Percentiles rank a stretch among this genome's conserved stretches.
Conservation (phyloP, 1,140 invertebrate genomes). For the Bathynomus jamesi region DNA sequence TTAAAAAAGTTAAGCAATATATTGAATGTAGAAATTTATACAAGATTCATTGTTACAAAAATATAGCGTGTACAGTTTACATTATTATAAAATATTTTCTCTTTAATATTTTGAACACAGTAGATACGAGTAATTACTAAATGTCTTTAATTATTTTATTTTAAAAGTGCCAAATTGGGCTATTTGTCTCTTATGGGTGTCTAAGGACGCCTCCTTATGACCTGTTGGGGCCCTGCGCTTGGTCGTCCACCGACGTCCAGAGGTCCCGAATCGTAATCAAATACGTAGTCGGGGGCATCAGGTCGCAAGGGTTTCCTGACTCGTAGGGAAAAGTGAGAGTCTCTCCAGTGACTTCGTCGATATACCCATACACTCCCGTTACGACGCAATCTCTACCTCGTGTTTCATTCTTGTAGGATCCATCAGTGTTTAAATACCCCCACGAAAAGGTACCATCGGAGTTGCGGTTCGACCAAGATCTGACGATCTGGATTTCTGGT, state of each 20-base stretch:
- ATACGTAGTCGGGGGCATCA: background rate
- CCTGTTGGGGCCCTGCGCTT: background rate
- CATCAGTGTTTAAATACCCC: constrained; percentile 78
- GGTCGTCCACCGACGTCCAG: background rate
- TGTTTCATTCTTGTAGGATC: constrained; percentile 80
- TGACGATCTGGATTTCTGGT: constrained; percentile 28
- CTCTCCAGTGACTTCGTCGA: constrained; percentile 71
- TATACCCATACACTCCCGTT: constrained; percentile 76
- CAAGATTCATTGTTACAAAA: no score
- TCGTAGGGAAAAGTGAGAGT: constrained; percentile 80
- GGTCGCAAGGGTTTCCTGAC: constrained; percentile 66
- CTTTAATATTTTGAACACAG: no score
- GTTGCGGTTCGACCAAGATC: constrained; percentile 37
- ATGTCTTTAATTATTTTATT: no score
- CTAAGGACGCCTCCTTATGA: background rate
- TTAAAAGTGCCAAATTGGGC: no score
- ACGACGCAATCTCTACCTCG: constrained; percentile 77
- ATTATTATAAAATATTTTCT: no score
- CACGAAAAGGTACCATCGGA: constrained; percentile 71
- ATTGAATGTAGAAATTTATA: no score
- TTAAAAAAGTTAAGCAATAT: no score
- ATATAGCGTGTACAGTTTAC: no score
- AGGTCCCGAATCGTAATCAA: background rate
- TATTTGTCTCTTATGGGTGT: no score
- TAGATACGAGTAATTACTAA: no score